phyloP scores from a whole-genome alignment of 2,113 vertebrate species.

The Hymenochirus boettgeri region DNA sequence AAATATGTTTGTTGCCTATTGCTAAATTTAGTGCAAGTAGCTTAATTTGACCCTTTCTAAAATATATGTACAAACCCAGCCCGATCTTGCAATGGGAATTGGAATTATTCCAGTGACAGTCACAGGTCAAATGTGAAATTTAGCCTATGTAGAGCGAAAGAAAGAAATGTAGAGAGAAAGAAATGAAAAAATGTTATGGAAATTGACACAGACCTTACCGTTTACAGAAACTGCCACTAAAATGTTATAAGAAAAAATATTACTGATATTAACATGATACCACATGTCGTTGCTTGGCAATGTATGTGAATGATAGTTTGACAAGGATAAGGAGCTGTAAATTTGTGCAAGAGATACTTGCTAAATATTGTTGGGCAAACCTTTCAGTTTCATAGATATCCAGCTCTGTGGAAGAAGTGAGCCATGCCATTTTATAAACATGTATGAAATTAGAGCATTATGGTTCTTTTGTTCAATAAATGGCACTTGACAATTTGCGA shows the following conservation, averaged over 20 bases:
- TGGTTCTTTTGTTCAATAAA: too few species aligned
- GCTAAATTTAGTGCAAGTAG: slow-evolving; percentile 8
- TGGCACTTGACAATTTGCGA: too few species aligned
- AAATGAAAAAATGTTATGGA: not conserved
- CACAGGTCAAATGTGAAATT: slow-evolving; percentile 18
- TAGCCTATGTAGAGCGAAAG: not conserved
- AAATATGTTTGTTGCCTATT: slow-evolving; percentile 6
- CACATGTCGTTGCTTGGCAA: not conserved
- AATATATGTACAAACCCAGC: not conserved
- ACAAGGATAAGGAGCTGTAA: too few species aligned
- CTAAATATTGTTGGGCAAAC: too few species aligned
- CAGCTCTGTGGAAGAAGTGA: too few species aligned
- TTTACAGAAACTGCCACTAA: not conserved
- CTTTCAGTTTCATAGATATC: too few species aligned
- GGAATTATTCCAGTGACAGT: slow-evolving; percentile 12
- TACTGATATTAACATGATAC: slow-evolving; percentile 9
- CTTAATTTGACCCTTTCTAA: not conserved
- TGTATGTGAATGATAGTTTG: not conserved
- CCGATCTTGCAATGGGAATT: not conserved
- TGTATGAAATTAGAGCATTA: too few species aligned
- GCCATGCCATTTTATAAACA: too few species aligned
- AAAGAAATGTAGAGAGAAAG: slow-evolving; percentile 1
- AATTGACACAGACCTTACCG: slow-evolving; percentile 14
- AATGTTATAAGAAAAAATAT: not conserved
- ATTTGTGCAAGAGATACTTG: too few species aligned